A percentile compares a stretch with the other conserved stretches of the same genome.
Evolutionary conservation across 2,797 vertebrate species (phyloP).

Genomic region (Phylloscopus collybita): DNA sequence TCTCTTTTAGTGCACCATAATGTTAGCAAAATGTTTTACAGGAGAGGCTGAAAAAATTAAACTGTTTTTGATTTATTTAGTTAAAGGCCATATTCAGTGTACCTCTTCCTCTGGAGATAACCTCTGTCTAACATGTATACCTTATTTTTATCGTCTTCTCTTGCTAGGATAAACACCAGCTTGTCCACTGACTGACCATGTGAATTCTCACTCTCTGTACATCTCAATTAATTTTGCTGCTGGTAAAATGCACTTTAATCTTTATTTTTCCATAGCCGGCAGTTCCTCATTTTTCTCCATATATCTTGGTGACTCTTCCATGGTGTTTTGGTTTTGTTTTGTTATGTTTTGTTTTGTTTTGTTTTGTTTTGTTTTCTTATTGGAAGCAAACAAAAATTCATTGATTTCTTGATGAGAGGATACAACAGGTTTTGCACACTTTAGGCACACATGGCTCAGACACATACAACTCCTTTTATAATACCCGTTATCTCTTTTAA

Average conservation of each 20-base stretch:
- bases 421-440: background rate
- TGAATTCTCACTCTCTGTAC: background rate
- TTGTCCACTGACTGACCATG: background rate
- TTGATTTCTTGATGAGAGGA: background rate
- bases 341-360: background rate
- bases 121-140: background rate
- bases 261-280: background rate
- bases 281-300: background rate
- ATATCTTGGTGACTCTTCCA: background rate
- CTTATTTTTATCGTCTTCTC: background rate
- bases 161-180: background rate
- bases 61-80: slow-evolving; percentile 18
- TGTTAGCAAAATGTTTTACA: background rate
- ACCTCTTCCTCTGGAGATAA: background rate
- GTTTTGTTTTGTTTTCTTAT: background rate
- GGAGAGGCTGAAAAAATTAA: slow-evolving; percentile 13
- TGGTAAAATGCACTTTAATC: background rate
- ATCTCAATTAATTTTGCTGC: slow-evolving; percentile 1
- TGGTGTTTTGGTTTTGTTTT: background rate
- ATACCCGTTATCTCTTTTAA: background rate
- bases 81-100: background rate
- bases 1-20: background rate
- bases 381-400: background rate
- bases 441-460: background rate
- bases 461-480: background rate